These are phyloP conservation scores for Hydrocynus forskahlii DNA, from an alignment of 2,797 vertebrate species.

Conservation along the genomic window DNA sequence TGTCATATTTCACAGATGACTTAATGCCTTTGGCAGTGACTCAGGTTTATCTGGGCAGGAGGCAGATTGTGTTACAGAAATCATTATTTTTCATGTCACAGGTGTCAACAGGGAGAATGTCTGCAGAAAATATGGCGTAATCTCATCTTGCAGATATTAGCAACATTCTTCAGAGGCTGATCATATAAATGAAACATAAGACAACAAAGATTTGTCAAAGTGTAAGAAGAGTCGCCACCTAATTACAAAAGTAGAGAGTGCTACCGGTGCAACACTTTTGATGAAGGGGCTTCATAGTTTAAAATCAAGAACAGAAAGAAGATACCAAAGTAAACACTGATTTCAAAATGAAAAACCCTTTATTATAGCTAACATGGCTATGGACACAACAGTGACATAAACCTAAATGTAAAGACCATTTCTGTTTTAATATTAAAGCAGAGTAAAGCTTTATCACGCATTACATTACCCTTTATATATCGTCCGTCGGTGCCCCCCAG, in stretches of 20 bases:
- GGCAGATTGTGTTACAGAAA: conserved; percentile 58
- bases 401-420: too few relatives aligned
- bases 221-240: neutral
- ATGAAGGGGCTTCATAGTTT: too few relatives aligned
- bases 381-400: too few relatives aligned
- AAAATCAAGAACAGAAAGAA: too few relatives aligned
- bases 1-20: conserved; percentile 69
- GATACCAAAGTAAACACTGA: too few relatives aligned
- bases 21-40: conserved; percentile 61
- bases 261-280: neutral
- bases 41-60: conserved; percentile 54
- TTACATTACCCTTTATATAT: conserved; percentile 12
- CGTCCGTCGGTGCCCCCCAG: conserved; percentile 28
- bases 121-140: conserved; percentile 24
- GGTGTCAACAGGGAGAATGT: conserved; percentile 5
- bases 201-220: neutral
- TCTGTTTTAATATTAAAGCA: neutral
- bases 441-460: neutral
- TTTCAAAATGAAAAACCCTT: too few relatives aligned
- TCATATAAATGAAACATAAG: neutral
- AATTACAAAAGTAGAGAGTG: neutral
- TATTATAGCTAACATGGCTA: too few relatives aligned
- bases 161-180: neutral
- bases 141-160: conserved; percentile 18
- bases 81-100: conserved; percentile 25